Base-by-base conservation (phyloP, 1,140 invertebrate genomes). In the Nilaparvata lugens region DNA sequence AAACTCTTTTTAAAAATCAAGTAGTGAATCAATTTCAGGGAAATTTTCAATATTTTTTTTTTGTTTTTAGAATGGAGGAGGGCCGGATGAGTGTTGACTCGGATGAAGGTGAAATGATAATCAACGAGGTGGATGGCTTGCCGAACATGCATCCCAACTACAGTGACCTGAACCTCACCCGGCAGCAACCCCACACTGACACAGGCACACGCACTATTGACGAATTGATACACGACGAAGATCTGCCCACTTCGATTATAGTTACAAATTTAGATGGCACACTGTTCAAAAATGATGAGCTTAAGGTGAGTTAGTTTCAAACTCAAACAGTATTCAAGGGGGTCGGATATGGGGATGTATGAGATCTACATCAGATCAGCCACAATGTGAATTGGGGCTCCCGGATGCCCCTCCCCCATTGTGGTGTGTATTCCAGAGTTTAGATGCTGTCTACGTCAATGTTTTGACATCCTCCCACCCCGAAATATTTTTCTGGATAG, bases 231-330 rank as follows among this genome's bases (percentile, higher is more conserved):
- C 71, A 79, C 6, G 85, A 87, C 68, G 88, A 91, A 70, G 88
- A 93, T 74, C 76, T 93, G 66, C 91, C 91, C 23, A 91, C 85
- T 60, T 93, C 90, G 38, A 79, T 95, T 35, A 95, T 95, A 62
- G 89, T 94, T 13, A 93, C 91, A 13, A 93, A 93, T 74, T 83
- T 95, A 58, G 85, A 89, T 70, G 83, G 82, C 57, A 77, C 83
- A 62, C 83, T 94, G 60, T 95, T 94, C 70, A 80, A 80, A 58
- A 79, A 80, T 66, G 82, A 86, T 40, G 80, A 84, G 63, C 72
- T 85, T 55, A 83, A 79, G 76, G 83, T 79, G 72, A 35, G 31
- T 35, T 35, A 11, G 2, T 35, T 35, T 6, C 9, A n/a, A n/a
- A n/a, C n/a, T n/a, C n/a, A n/a, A n/a, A n/a, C n/a, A n/a, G n/a